Evolutionary conservation across 2,797 vertebrate genomes (phyloP).

Genomic region (Peromyscus melanophrys): DNA sequence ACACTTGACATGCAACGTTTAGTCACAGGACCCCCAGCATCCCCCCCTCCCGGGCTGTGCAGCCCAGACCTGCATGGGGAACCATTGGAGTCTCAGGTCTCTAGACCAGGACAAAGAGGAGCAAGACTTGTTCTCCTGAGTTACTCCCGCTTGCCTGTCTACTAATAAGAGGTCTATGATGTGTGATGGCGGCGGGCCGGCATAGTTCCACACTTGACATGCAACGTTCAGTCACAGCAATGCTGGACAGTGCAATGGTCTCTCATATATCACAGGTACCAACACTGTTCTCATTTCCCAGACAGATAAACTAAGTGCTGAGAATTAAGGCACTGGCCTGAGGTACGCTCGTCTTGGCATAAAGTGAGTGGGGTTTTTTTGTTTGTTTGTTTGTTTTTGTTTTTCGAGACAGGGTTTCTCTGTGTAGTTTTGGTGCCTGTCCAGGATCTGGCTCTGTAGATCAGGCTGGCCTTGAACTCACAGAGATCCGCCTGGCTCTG

Average conservation of each 20-base stretch:
- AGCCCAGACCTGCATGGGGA: background rate
- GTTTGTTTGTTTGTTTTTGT: no score
- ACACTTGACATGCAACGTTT: background rate
- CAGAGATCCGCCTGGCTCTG: no score
- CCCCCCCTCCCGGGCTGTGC: no score
- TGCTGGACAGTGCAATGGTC: background rate
- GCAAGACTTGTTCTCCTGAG: background rate
- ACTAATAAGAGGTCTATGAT: no score
- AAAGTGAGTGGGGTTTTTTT: background rate
- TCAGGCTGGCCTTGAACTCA: no score
- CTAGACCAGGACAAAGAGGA: background rate
- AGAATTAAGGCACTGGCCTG: background rate
- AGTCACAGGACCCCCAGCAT: no score
- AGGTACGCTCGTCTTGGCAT: background rate
- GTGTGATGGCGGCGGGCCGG: background rate
- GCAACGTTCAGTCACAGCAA: background rate
- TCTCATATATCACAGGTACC: background rate
- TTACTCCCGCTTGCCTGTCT: background rate
- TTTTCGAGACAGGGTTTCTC: no score
- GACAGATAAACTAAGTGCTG: background rate
- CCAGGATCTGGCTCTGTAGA: no score
- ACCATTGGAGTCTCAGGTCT: background rate
- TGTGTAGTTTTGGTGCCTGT: no score
- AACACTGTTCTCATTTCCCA: background rate
- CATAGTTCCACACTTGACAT: background rate